phyloP scores from a whole-genome alignment of 2,113 vertebrate species.

The Falcunculus frontatus region DNA sequence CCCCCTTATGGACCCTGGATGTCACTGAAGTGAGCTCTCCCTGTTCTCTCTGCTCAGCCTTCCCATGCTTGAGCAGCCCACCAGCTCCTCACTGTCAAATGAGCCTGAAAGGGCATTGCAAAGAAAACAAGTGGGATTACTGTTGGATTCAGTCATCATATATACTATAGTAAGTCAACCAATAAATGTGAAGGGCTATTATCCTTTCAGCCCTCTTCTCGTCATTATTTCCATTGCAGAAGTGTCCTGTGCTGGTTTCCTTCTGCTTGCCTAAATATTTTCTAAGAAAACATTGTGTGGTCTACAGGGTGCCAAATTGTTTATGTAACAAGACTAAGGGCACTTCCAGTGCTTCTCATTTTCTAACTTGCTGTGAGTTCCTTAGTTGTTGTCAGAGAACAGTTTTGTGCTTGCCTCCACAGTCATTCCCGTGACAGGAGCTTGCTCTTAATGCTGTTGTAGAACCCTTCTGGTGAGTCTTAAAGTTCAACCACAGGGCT shows the following conservation, averaged over 20 bases:
- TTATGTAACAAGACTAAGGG: neutral
- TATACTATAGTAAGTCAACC: neutral
- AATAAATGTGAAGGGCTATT: neutral
- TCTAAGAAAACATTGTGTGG: neutral
- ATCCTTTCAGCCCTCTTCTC: neutral
- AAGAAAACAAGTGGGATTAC: neutral
- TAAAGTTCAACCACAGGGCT: neutral
- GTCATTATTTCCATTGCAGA: neutral
- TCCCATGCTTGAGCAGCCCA: neutral
- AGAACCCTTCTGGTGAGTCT: neutral
- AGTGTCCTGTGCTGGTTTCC: neutral
- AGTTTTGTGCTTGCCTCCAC: neutral
- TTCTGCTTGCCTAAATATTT: neutral
- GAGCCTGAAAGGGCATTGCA: neutral
- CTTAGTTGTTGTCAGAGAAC: neutral
- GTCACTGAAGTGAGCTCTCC: neutral
- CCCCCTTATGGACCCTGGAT: neutral
- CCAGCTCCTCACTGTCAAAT: neutral
- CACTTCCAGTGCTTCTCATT: neutral
- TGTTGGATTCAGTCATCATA: neutral
- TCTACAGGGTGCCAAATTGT: neutral
- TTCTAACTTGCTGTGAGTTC: neutral
- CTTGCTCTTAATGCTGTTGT: neutral
- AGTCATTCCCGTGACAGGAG: neutral
- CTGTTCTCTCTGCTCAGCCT: neutral